Percentiles rank a stretch among this genome's conserved stretches.
These are phyloP conservation scores for Mormyrus lacerda DNA, from an alignment of 2,113 vertebrate genomes.

Conservation along the genomic window DNA sequence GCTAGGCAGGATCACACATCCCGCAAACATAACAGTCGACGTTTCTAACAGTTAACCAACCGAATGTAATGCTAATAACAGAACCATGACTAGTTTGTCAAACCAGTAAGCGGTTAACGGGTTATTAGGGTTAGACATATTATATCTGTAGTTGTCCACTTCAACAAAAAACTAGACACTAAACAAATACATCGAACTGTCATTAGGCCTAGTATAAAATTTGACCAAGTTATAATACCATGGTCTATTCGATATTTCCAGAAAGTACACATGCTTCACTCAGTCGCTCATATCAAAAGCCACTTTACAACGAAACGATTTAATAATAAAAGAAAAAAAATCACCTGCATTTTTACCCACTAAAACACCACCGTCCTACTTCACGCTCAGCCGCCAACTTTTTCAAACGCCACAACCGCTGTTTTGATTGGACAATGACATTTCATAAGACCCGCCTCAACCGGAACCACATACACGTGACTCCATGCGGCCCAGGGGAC, in stretches of 20 bases:
- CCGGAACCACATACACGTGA: neutral
- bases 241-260: too few species aligned
- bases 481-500: neutral
- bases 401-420: neutral
- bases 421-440: neutral
- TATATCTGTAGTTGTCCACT: neutral
- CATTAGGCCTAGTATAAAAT: neutral
- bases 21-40: neutral
- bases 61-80: neutral
- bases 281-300: neutral
- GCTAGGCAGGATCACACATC: neutral
- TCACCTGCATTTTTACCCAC: conserved; percentile 14
- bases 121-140: neutral
- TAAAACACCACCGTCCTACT: neutral
- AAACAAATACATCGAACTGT: neutral
- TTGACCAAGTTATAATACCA: neutral
- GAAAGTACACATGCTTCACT: neutral
- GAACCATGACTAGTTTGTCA: neutral
- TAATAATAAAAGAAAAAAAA: neutral
- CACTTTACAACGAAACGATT: neutral
- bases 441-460: neutral
- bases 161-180: neutral
- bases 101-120: neutral
- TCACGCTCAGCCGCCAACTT: neutral
- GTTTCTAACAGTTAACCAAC: neutral